These are phyloP conservation scores for Drosophila multiciliata DNA, from an alignment of 2,888 invertebrate genomes.

Conservation along the genomic window DNA sequence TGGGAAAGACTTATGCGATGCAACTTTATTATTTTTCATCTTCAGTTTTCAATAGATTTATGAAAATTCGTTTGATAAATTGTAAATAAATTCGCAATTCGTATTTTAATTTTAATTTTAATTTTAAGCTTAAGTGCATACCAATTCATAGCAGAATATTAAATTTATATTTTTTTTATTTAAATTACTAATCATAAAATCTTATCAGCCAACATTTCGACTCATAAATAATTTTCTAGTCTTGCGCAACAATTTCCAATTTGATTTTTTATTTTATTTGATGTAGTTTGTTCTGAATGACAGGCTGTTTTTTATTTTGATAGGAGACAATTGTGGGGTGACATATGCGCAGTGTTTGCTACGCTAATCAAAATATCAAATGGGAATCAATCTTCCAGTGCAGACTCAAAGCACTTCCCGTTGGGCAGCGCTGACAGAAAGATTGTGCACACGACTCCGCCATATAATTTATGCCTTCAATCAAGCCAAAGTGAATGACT, in stretches of 20 bases:
- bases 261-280: constrained; percentile 17
- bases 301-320: constrained; percentile 11
- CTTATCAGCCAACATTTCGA: not conserved
- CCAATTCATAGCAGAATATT: not conserved
- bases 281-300: constrained; percentile 35
- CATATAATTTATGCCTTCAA: constrained; percentile 72
- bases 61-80: not conserved
- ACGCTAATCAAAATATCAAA: constrained; percentile 68
- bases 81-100: not conserved
- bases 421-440: constrained; percentile 39
- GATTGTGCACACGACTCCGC: constrained; percentile 38
- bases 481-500: constrained; percentile 53
- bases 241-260: not conserved
- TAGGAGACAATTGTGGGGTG: constrained; percentile 32
- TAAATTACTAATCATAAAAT: not conserved
- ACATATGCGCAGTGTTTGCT: constrained; percentile 30
- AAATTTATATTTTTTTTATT: not conserved
- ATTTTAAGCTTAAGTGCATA: not conserved
- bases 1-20: not conserved
- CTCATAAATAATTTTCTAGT: not conserved
- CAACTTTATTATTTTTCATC: not conserved
- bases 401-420: constrained; percentile 17
- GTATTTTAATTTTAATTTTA: not conserved
- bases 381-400: constrained; percentile 41
- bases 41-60: not conserved